phyloP scores from a whole-genome alignment of 2,888 invertebrate genomes.

The Polymixis flavicincta region DNA sequence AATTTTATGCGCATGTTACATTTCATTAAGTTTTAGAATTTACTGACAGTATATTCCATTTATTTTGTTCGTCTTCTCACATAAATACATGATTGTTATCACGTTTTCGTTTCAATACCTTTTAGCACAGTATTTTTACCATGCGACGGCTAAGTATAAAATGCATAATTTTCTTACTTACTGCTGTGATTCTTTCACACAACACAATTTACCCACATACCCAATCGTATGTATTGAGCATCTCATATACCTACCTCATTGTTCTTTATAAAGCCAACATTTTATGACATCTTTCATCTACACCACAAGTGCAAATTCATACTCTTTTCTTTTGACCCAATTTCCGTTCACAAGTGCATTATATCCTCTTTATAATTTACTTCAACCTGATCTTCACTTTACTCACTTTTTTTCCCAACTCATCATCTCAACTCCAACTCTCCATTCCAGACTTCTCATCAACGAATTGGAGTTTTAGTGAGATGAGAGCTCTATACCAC shows the following conservation, averaged over 20 bases:
- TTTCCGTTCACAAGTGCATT: neutral
- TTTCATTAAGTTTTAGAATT: neutral
- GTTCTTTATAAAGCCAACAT: neutral
- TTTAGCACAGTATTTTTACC: neutral
- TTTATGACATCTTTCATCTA: neutral
- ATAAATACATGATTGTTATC: neutral
- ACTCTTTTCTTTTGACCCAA: neutral
- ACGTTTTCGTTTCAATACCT: neutral
- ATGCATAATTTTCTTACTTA: neutral
- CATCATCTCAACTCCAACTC: neutral
- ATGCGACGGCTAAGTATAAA: neutral
- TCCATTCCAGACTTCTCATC: neutral
- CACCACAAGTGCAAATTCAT: constrained; percentile 5
- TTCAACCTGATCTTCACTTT: neutral
- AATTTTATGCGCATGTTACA: neutral
- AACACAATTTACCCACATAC: neutral
- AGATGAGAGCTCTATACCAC: neutral
- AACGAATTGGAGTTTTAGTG: neutral
- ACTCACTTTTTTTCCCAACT: neutral
- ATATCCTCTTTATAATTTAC: neutral
- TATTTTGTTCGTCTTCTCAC: neutral
- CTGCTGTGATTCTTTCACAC: too few species aligned
- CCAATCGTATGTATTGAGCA: neutral
- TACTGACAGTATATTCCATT: neutral
- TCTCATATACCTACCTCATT: neutral